phyloP scores from a whole-genome alignment of 1,140 invertebrate genomes.

The Drosophila tsacasi region DNA sequence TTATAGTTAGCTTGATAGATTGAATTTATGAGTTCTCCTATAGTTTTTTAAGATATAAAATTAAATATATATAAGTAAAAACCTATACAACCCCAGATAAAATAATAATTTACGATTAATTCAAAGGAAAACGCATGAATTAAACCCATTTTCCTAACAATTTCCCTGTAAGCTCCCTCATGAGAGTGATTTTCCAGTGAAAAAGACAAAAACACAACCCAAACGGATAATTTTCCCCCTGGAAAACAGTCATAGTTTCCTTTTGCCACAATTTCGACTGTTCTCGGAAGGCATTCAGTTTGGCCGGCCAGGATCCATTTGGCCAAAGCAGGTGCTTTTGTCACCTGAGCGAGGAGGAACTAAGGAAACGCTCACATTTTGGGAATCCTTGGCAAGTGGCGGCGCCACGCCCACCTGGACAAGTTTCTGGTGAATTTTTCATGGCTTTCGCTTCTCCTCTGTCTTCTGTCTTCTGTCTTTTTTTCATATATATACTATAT shows the following conservation, averaged over 20 bases:
- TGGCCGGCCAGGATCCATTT: conserved; percentile 41
- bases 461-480: not conserved
- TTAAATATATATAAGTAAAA: too few relatives aligned
- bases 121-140: not conserved
- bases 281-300: conserved; percentile 36
- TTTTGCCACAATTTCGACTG: conserved; percentile 11
- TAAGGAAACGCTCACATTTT: conserved; percentile 27
- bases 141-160: not conserved
- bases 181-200: not conserved
- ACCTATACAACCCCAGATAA: not conserved
- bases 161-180: not conserved
- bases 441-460: conserved; percentile 22
- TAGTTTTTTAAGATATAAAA: too few relatives aligned
- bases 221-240: conserved; percentile 8
- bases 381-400: conserved; percentile 38
- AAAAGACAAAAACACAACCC: not conserved
- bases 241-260: conserved; percentile 34
- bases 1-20: too few relatives aligned
- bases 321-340: conserved; percentile 24
- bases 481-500: not conserved
- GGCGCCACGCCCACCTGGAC: conserved; percentile 41
- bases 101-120: not conserved
- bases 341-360: conserved; percentile 40
- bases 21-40: not conserved
- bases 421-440: conserved; percentile 54